Evolutionary conservation across 2,797 vertebrate species (phyloP).

Genomic region (Acrossocheilus fasciatus): DNA sequence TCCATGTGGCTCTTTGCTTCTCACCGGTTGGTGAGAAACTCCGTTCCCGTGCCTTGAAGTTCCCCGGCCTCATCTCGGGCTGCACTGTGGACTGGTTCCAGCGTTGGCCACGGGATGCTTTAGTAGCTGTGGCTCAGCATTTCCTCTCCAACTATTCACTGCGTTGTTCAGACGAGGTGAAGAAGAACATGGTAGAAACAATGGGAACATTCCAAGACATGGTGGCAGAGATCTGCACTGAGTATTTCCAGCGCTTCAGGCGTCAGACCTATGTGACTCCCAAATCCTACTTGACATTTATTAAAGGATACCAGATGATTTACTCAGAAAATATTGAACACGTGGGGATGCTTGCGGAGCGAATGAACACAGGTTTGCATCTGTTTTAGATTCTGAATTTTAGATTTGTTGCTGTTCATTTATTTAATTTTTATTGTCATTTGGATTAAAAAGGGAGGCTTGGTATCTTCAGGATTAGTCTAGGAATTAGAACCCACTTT

Average conservation of each 20-base stretch:
- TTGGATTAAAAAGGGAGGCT: too few relatives aligned
- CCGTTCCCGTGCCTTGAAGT: slow-evolving; percentile 81
- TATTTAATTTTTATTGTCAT: too few relatives aligned
- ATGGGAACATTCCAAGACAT: slow-evolving; percentile 88
- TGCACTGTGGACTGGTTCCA: slow-evolving; percentile 89
- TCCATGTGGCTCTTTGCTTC: slow-evolving; percentile 88
- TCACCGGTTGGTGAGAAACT: slow-evolving; percentile 87
- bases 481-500: too few relatives aligned
- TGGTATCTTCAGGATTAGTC: too few relatives aligned
- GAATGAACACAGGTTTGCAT: slow-evolving; percentile 82
- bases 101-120: slow-evolving; percentile 84
- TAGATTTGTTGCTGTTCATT: not conserved
- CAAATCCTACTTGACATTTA: slow-evolving; percentile 87
- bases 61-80: slow-evolving; percentile 86
- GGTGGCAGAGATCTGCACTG: slow-evolving; percentile 82
- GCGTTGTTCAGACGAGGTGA: slow-evolving; percentile 81
- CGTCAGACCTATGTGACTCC: slow-evolving; percentile 85
- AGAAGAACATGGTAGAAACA: slow-evolving; percentile 77
- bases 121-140: slow-evolving; percentile 84
- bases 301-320: slow-evolving; percentile 83
- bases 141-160: slow-evolving; percentile 82
- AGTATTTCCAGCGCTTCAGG: slow-evolving; percentile 86
- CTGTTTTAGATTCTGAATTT: not conserved
- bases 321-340: slow-evolving; percentile 79
- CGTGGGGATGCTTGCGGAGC: slow-evolving; percentile 79